Percentiles rank a stretch among this genome's conserved stretches.
These are phyloP conservation scores for Muraenolepis orangiensis DNA, from an alignment of 2,797 vertebrate species.

Conservation along the genomic window DNA sequence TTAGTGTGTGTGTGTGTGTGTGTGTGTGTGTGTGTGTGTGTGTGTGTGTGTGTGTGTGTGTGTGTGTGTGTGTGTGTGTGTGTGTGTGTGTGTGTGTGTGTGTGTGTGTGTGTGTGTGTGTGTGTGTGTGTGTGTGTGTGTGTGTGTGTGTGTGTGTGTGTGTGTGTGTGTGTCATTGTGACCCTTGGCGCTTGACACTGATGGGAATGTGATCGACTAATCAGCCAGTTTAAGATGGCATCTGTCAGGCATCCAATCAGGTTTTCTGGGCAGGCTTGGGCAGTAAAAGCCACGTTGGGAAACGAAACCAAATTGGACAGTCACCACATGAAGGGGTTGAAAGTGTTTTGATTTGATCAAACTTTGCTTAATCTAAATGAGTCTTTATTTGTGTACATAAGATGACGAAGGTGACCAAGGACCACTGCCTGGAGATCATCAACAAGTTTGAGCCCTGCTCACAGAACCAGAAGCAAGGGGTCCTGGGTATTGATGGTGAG, in stretches of 20 bases:
- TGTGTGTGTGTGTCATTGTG: slow-evolving; percentile 26
- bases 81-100: no score
- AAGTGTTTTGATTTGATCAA: not conserved
- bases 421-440: slow-evolving; percentile 88
- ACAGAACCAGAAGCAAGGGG: slow-evolving; percentile 84
- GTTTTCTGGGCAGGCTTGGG: not conserved
- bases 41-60: no score
- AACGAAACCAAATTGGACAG: not conserved
- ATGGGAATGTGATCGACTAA: slow-evolving; percentile 57
- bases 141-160: no score
- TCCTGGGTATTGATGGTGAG: slow-evolving; percentile 94
- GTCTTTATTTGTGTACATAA: slow-evolving; percentile 48
- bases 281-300: not conserved
- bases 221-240: slow-evolving; percentile 12
- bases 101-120: not conserved
- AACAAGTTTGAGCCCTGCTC: slow-evolving; percentile 92
- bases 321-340: not conserved
- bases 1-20: not conserved
- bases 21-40: no score
- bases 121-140: not conserved
- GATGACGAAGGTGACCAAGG: slow-evolving; percentile 87
- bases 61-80: not conserved
- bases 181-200: slow-evolving; percentile 64
- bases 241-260: not conserved
- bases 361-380: not conserved